A percentile compares a stretch with the other conserved stretches of the same genome.
Conservation (phyloP, 1,140 invertebrate genomes). For the Zaprionus davidi region DNA sequence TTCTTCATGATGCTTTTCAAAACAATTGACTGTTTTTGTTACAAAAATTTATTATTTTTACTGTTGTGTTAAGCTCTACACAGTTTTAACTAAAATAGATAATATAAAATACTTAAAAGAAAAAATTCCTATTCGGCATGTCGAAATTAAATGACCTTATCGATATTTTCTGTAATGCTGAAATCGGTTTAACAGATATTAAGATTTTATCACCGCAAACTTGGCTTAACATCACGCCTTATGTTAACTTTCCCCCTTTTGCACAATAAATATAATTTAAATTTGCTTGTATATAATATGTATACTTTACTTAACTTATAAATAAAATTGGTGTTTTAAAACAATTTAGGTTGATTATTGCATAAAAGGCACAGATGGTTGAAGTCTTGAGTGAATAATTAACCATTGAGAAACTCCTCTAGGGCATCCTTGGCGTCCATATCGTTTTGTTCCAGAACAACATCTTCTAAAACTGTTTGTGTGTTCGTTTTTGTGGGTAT, state of each 20-base stretch:
- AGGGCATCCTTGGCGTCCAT: constrained; percentile 85
- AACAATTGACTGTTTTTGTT: background rate
- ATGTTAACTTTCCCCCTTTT: too few species aligned
- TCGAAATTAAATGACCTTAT: background rate
- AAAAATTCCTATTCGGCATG: background rate
- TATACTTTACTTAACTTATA: constrained; percentile 1
- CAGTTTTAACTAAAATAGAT: background rate
- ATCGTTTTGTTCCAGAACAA: constrained; percentile 84
- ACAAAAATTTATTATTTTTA: background rate
- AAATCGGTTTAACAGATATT: background rate
- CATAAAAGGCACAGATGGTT: constrained; percentile 33
- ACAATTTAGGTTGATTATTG: constrained; percentile 18
- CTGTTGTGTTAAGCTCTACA: background rate
- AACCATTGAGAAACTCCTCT: constrained; percentile 86
- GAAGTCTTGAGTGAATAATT: constrained; percentile 9
- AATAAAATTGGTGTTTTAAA: background rate
- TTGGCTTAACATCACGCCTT: background rate
- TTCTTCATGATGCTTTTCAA: background rate
- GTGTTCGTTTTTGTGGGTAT: constrained; percentile 40
- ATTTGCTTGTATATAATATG: background rate
- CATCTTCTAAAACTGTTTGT: constrained; percentile 85
- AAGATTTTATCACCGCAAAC: background rate
- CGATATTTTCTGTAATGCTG: background rate
- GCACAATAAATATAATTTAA: too few species aligned
- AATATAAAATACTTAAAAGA: background rate